phyloP scores from a whole-genome alignment of 2,113 vertebrate genomes.

The Mus musculus region DNA sequence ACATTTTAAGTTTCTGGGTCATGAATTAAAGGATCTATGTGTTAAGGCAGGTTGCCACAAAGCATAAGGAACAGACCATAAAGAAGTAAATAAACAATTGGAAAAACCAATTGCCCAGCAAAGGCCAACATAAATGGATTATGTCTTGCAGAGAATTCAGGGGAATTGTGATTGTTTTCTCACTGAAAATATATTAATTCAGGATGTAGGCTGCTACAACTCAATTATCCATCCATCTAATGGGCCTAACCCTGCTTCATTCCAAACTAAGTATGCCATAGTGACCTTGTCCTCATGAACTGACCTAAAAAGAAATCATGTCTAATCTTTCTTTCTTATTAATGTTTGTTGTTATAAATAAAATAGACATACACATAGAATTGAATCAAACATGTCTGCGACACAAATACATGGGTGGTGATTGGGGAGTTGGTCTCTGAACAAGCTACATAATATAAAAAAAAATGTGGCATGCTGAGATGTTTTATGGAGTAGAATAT shows the following conservation, averaged over 20 bases:
- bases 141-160: slow-evolving; percentile 9
- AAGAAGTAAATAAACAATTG: slow-evolving; percentile 59
- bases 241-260: slow-evolving; percentile 20
- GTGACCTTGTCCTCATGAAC: not conserved
- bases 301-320: not conserved
- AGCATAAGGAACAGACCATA: not conserved
- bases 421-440: slow-evolving; percentile 12
- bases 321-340: slow-evolving; percentile 53
- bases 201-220: not conserved
- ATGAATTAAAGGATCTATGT: slow-evolving; percentile 44
- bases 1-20: slow-evolving; percentile 7
- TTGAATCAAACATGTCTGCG: slow-evolving; percentile 57
- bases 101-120: slow-evolving; percentile 48
- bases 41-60: not conserved
- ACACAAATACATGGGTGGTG: slow-evolving; percentile 61
- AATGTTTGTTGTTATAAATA: slow-evolving; percentile 59
- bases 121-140: slow-evolving; percentile 27
- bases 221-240: slow-evolving; percentile 59
- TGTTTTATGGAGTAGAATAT: slow-evolving; percentile 62
- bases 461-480: slow-evolving; percentile 64
- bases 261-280: slow-evolving; percentile 33
- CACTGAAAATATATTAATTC: slow-evolving; percentile 63
- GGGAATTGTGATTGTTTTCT: not conserved
- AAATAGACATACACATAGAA: slow-evolving; percentile 61
- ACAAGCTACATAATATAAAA: slow-evolving; percentile 65